These are phyloP conservation scores for Struthio camelus DNA, from an alignment of 2,113 vertebrate genomes.

Conservation along the genomic window DNA sequence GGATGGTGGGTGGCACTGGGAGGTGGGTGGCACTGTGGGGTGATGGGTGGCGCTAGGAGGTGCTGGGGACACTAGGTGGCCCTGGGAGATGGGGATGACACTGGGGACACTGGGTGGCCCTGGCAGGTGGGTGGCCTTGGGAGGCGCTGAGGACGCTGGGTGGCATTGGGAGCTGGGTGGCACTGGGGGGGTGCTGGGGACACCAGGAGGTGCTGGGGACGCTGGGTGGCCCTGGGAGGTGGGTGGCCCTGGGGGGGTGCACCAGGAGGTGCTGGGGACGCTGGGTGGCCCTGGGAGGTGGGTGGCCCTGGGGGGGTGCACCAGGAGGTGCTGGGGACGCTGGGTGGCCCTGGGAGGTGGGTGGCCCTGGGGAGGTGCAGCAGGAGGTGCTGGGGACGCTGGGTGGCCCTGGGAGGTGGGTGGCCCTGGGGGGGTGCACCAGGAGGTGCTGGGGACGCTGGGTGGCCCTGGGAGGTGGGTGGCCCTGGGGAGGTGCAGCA, in stretches of 20 bases:
- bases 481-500: not conserved
- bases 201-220: no score
- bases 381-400: not conserved
- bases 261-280: not conserved
- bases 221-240: not conserved
- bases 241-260: not conserved
- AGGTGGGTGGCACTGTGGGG: not conserved
- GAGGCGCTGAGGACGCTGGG: no score
- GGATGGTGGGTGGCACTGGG: not conserved
- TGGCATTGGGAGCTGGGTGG: not conserved
- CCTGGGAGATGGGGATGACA: not conserved
- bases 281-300: no score
- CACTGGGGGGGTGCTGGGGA: no score
- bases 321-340: no score
- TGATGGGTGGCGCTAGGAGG: not conserved
- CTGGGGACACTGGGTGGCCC: not conserved
- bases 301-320: no score
- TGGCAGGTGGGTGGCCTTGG: not conserved
- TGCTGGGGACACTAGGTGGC: not conserved
- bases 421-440: no score
- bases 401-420: no score
- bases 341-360: no score
- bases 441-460: no score
- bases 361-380: not conserved
- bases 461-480: no score